Conservation (phyloP, 2,797 vertebrate species). For the Syngnathus rostellatus region DNA sequence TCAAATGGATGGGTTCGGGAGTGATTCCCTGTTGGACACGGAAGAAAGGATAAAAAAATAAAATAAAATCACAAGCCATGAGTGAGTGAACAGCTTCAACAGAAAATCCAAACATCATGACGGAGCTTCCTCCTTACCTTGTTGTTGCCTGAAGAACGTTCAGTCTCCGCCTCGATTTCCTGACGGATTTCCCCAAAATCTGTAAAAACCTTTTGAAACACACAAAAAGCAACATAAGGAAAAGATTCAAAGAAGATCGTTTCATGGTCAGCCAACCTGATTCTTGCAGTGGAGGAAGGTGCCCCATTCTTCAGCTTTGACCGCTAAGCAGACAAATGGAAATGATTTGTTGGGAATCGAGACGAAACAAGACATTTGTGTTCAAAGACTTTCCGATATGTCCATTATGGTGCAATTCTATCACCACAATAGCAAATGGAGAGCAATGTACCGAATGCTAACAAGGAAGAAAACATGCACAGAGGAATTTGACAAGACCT, state of each 20-base stretch:
- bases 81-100: too few relatives aligned
- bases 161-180: slow-evolving; percentile 75
- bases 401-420: too few relatives aligned
- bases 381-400: too few relatives aligned
- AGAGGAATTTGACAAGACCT: slow-evolving; percentile 54
- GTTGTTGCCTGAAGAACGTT: slow-evolving; percentile 66
- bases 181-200: slow-evolving; percentile 70
- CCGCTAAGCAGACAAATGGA: slow-evolving; percentile 45
- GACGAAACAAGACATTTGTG: slow-evolving; percentile 1
- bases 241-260: background rate
- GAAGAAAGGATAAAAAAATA: background rate
- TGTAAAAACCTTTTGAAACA: slow-evolving; percentile 62
- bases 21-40: slow-evolving; percentile 65
- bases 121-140: slow-evolving; percentile 55
- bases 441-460: background rate
- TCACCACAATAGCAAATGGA: too few relatives aligned
- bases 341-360: slow-evolving; percentile 1
- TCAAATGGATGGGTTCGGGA: slow-evolving; percentile 73
- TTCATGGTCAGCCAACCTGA: slow-evolving; percentile 53
- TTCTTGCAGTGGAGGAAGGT: slow-evolving; percentile 77
- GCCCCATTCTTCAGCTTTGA: slow-evolving; percentile 79
- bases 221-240: slow-evolving; percentile 8
- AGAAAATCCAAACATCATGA: too few relatives aligned
- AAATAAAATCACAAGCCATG: background rate
- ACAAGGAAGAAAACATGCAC: slow-evolving; percentile 12